Evolutionary conservation across 1,140 invertebrate species (phyloP).

Genomic region (Eumeta japonica): DNA sequence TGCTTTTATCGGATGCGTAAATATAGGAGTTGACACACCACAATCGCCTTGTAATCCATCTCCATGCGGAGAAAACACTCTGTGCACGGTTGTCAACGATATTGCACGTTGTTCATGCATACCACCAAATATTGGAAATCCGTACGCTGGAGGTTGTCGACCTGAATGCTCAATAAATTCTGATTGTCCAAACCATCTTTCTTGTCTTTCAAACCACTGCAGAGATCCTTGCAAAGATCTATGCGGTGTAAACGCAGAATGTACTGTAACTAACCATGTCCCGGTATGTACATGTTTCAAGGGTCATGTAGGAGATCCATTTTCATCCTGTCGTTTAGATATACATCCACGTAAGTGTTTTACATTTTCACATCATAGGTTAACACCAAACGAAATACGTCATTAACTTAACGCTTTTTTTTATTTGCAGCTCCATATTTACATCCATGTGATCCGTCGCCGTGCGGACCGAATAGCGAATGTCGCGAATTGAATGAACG

Average conservation of each 20-base stretch:
- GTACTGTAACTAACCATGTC: slow-evolving; percentile 78
- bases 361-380: neutral
- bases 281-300: slow-evolving; percentile 75
- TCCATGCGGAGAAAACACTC: slow-evolving; percentile 78
- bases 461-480: slow-evolving; percentile 78
- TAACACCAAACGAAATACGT: neutral
- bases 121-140: slow-evolving; percentile 81
- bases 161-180: slow-evolving; percentile 80
- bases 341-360: slow-evolving; percentile 57
- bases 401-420: slow-evolving; percentile 5
- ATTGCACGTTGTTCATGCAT: slow-evolving; percentile 75
- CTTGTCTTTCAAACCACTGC: slow-evolving; percentile 83
- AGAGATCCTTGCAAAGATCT: slow-evolving; percentile 85
- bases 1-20: slow-evolving; percentile 75
- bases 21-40: slow-evolving; percentile 48
- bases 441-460: slow-evolving; percentile 76
- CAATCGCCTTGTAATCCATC: slow-evolving; percentile 74
- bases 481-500: slow-evolving; percentile 69
- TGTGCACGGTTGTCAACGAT: slow-evolving; percentile 69
- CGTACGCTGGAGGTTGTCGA: slow-evolving; percentile 72
- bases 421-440: slow-evolving; percentile 42
- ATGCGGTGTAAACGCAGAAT: slow-evolving; percentile 81
- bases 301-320: slow-evolving; percentile 79
- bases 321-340: slow-evolving; percentile 70
- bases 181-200: slow-evolving; percentile 77